phyloP scores from a whole-genome alignment of 2,888 invertebrate species.

The Subacronicta megacephala region DNA sequence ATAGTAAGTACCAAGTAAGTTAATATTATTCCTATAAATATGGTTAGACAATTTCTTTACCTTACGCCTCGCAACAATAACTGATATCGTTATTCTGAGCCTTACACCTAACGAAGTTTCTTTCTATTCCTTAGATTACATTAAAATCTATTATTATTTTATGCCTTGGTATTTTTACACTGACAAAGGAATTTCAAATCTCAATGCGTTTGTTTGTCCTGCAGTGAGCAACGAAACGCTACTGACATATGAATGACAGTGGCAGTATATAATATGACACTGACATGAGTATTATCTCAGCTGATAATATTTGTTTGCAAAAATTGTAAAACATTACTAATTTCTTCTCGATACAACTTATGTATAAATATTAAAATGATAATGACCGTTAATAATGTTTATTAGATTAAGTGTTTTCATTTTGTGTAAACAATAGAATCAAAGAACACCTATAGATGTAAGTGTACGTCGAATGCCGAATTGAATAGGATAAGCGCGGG shows the following conservation, averaged over 20 bases:
- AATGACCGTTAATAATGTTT: not conserved
- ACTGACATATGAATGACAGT: slow-evolving; percentile 19
- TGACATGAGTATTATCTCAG: not conserved
- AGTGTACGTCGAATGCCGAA: not conserved
- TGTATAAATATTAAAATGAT: not conserved
- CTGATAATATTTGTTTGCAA: not conserved
- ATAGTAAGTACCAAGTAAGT: no score
- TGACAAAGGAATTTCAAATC: no score
- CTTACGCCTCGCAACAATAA: no score
- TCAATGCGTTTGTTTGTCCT: no score
- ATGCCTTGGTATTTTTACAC: no score
- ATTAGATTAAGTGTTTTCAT: not conserved
- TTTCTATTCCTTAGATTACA: no score
- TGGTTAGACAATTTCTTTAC: no score
- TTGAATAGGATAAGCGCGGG: slow-evolving; percentile 33
- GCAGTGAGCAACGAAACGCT: not conserved
- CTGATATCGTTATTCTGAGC: no score
- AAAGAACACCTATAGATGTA: not conserved
- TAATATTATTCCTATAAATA: no score
- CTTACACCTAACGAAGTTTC: no score
- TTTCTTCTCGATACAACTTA: not conserved
- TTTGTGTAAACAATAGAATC: not conserved
- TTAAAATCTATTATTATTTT: no score
- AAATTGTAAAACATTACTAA: slow-evolving; percentile 3
- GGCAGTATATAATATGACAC: slow-evolving; percentile 4